phyloP scores from a whole-genome alignment of 2,888 invertebrate genomes.

The Suillia variegata region DNA sequence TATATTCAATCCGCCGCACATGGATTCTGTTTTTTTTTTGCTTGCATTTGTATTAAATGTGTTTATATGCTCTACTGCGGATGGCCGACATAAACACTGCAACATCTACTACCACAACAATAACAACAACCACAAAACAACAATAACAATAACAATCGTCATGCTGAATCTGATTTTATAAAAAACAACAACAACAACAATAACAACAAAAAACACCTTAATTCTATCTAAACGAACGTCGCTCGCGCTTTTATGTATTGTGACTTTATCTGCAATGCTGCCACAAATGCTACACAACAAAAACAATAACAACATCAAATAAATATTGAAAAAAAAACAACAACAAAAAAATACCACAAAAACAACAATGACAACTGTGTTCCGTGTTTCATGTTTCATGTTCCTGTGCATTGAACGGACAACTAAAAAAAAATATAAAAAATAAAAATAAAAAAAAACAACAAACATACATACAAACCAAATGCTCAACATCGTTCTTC shows the following conservation, averaged over 20 bases:
- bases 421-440: not conserved
- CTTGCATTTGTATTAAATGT: no score
- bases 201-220: not conserved
- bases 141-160: not conserved
- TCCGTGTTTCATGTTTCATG: conserved; percentile 2
- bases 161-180: not conserved
- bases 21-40: no score
- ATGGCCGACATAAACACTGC: no score
- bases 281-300: conserved; percentile 24
- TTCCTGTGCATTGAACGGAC: not conserved
- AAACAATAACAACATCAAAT: conserved; percentile 23
- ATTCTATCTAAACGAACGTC: conserved; percentile 41
- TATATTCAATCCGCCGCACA: no score
- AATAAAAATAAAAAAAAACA: not conserved
- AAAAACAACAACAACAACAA: not conserved
- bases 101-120: no score
- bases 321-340: conserved; percentile 1
- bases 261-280: conserved; percentile 25
- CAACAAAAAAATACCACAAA: conserved; percentile 6
- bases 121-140: conserved; percentile 10
- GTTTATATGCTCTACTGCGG: no score
- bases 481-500: no score
- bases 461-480: not conserved
- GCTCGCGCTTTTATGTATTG: conserved; percentile 45
- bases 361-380: conserved; percentile 13